A percentile compares a stretch with the other conserved stretches of the same genome.
These are phyloP conservation scores for Falcaria lacertinaria DNA, from an alignment of 2,888 invertebrate species.

Conservation along the genomic window DNA sequence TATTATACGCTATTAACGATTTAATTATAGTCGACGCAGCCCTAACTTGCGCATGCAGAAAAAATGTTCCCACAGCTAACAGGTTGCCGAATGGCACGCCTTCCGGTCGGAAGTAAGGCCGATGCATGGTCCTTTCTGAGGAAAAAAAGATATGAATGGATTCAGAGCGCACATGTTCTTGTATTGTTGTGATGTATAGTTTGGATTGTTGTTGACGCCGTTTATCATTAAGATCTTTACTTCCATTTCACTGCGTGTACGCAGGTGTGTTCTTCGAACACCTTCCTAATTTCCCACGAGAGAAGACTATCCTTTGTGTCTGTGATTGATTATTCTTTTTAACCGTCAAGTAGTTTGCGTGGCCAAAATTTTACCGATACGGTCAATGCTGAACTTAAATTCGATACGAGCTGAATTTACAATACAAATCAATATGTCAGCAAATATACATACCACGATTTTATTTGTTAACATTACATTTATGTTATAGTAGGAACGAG, in stretches of 20 bases:
- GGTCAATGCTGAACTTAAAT: constrained; percentile 27
- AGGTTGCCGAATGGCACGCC: constrained; percentile 69
- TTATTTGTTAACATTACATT: too few species aligned
- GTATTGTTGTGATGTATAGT: constrained; percentile 29
- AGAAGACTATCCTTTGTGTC: constrained; percentile 26
- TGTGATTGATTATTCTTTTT: constrained; percentile 34
- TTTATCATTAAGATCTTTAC: constrained; percentile 46
- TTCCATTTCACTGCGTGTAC: constrained; percentile 21
- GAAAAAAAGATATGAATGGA: constrained; percentile 55
- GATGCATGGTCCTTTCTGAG: constrained; percentile 62
- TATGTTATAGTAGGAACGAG: background rate
- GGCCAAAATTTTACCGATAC: constrained; percentile 27
- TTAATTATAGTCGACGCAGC: constrained; percentile 40
- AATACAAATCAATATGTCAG: constrained; percentile 23
- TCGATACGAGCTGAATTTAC: constrained; percentile 28
- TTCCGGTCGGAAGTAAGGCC: constrained; percentile 76
- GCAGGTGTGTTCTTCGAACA: constrained; percentile 60
- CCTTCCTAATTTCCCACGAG: constrained; percentile 64
- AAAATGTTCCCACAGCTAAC: constrained; percentile 71
- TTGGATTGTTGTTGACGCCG: constrained; percentile 46
- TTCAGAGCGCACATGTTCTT: constrained; percentile 59
- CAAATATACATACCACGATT: constrained; percentile 13
- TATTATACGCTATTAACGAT: constrained; percentile 10
- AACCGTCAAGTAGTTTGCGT: constrained; percentile 26
- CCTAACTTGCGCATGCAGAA: constrained; percentile 48